Conservation (phyloP, 2,888 invertebrate species). For the Ennomos fuscantarius region DNA sequence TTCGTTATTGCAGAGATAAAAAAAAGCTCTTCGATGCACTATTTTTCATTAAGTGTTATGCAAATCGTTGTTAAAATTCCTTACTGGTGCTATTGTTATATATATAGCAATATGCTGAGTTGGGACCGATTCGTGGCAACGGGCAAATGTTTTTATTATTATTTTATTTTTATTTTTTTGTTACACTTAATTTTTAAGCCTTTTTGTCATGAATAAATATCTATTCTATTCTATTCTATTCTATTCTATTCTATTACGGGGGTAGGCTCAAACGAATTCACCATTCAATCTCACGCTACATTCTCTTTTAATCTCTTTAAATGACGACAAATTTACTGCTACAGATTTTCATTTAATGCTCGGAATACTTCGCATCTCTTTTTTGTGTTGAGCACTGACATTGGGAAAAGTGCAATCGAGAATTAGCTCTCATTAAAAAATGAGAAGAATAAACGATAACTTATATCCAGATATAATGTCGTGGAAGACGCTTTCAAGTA, state of each 20-base stretch:
- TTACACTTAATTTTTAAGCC: too few relatives aligned
- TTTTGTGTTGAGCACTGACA: conserved; percentile 45
- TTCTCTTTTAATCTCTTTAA: conserved; percentile 80
- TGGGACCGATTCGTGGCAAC: too few relatives aligned
- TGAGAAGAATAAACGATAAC: background rate
- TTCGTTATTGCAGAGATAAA: too few relatives aligned
- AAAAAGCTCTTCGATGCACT: too few relatives aligned
- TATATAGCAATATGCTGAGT: too few relatives aligned
- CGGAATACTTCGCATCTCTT: conserved; percentile 55
- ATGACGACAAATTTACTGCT: conserved; percentile 80
- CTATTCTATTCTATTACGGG: too few relatives aligned
- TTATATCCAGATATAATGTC: background rate
- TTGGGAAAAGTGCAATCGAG: conserved; percentile 8
- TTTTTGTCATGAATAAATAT: too few relatives aligned
- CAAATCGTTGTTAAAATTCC: background rate
- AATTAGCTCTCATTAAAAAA: conserved; percentile 1
- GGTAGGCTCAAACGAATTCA: conserved; percentile 70
- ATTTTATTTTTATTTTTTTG: too few relatives aligned
- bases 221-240: too few relatives aligned
- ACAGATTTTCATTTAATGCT: conserved; percentile 71
- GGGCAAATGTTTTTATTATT: too few relatives aligned
- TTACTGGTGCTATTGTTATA: conserved; percentile 10
- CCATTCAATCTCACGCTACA: conserved; percentile 80
- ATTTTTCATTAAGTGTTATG: too few relatives aligned
- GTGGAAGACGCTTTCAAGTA: background rate